Evolutionary conservation across 1,140 invertebrate genomes (phyloP).

Genomic region (Drosophila willistoni): DNA sequence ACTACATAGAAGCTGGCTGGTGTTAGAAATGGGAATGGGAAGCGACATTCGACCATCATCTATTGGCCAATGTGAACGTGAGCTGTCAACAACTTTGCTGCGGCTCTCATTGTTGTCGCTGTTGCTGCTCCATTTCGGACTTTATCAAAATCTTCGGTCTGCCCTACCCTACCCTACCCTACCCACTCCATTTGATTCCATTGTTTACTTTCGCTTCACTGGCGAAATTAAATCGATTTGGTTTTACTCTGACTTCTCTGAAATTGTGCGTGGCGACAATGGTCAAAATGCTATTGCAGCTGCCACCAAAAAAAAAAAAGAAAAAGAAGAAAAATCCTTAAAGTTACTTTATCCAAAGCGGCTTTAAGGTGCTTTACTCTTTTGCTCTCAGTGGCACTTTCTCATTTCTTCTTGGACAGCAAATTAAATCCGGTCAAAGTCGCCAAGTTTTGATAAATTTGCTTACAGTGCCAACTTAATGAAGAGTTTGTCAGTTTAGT

Average conservation of each 20-base stretch:
- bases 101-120: conserved; percentile 31
- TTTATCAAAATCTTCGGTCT: conserved; percentile 23
- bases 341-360: conserved; percentile 32
- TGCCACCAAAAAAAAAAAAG: conserved; percentile 3
- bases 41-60: conserved; percentile 59
- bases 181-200: background rate
- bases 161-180: background rate
- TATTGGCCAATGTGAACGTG: conserved; percentile 64
- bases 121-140: conserved; percentile 13
- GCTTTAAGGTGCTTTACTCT: background rate
- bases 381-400: background rate
- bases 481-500: conserved; percentile 53
- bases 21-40: background rate
- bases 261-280: background rate
- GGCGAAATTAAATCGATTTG: conserved; percentile 78
- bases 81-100: conserved; percentile 75
- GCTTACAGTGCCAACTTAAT: conserved; percentile 74
- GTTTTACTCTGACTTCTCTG: conserved; percentile 35
- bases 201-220: conserved; percentile 71
- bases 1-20: background rate
- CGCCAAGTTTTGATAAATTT: conserved; percentile 73
- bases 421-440: conserved; percentile 54
- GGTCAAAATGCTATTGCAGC: conserved; percentile 35
- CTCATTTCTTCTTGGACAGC: background rate
- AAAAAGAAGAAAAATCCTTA: conserved; percentile 35